Evolutionary conservation across 1,140 invertebrate species (phyloP).

Genomic region (Vollenhovia emeryi): DNA sequence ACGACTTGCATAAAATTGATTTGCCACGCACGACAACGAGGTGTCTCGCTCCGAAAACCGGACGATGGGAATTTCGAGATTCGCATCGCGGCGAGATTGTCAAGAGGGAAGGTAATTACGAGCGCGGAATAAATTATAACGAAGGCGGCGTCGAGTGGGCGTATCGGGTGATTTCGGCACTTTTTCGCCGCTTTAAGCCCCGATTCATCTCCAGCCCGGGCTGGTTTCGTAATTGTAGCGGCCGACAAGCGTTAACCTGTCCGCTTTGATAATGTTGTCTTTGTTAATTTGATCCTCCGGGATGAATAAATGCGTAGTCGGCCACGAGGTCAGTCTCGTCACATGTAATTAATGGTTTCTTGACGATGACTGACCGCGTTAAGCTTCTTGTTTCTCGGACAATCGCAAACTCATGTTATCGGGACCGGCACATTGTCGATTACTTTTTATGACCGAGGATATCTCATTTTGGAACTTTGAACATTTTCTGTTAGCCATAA

Average conservation of each 20-base stretch:
- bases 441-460: neutral
- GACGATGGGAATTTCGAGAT: constrained; percentile 28
- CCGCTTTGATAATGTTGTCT: constrained; percentile 30
- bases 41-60: constrained; percentile 37
- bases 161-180: constrained; percentile 40
- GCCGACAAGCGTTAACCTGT: constrained; percentile 10
- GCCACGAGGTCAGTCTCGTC: neutral
- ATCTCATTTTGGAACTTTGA: neutral
- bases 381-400: neutral
- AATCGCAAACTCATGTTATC: neutral
- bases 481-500: neutral
- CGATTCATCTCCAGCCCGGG: neutral
- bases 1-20: constrained; percentile 78
- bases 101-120: constrained; percentile 18
- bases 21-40: constrained; percentile 56
- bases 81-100: neutral
- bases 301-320: neutral
- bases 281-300: constrained; percentile 11
- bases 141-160: neutral
- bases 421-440: neutral
- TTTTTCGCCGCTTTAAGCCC: neutral
- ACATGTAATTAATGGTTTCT: neutral
- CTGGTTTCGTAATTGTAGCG: constrained; percentile 40
- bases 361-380: neutral
- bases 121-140: constrained; percentile 47